Conservation (phyloP, 1,140 invertebrate species). For the Protaetia brevitarsis region DNA sequence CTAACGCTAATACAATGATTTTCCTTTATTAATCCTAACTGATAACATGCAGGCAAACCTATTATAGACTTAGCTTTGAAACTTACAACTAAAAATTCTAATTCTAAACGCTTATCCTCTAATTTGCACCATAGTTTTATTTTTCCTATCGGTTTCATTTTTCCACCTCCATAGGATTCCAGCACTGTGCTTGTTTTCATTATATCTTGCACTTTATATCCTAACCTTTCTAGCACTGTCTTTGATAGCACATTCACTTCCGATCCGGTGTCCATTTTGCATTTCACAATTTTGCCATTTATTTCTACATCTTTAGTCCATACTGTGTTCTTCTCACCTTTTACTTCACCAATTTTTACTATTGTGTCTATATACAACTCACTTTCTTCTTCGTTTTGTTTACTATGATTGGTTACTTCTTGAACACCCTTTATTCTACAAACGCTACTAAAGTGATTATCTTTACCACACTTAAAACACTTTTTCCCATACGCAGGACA, state of each 20-base stretch:
- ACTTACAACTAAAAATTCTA: slow-evolving; percentile 17
- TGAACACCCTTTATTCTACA: slow-evolving; percentile 3
- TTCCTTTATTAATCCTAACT: slow-evolving; percentile 3
- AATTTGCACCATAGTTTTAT: neutral
- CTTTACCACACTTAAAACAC: slow-evolving; percentile 19
- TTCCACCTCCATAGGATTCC: slow-evolving; percentile 21
- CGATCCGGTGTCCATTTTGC: slow-evolving; percentile 24
- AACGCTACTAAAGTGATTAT: slow-evolving; percentile 21
- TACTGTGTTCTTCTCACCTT: neutral
- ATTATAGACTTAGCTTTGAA: neutral
- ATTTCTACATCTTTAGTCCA: neutral
- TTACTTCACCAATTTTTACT: slow-evolving; percentile 6
- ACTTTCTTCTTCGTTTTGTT: neutral
- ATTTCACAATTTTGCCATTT: neutral
- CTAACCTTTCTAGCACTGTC: slow-evolving; percentile 1
- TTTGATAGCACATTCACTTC: slow-evolving; percentile 23
- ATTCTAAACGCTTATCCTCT: neutral
- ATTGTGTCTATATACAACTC: neutral
- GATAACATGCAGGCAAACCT: neutral
- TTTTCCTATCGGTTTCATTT: neutral
- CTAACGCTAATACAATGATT: neutral
- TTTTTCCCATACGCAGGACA: slow-evolving; percentile 23
- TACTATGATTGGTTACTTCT: neutral
- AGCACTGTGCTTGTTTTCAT: slow-evolving; percentile 9
- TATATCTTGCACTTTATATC: slow-evolving; percentile 5